phyloP scores from a whole-genome alignment of 2,797 vertebrate species.

The Carapus acus region DNA sequence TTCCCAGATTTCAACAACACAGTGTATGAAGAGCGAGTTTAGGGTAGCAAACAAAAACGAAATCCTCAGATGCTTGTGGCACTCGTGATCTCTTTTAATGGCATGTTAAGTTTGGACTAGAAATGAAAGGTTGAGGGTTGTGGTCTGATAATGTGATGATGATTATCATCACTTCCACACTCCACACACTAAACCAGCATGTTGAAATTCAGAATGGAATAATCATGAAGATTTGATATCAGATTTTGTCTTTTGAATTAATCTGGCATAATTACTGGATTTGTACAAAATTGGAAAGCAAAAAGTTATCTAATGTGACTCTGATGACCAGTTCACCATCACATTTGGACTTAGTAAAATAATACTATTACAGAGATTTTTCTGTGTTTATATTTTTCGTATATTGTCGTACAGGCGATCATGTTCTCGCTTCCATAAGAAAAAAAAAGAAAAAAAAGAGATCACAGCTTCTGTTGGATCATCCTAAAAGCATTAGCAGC shows the following conservation, averaged over 20 bases:
- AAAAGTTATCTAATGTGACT: no score
- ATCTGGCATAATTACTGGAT: no score
- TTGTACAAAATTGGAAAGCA: no score
- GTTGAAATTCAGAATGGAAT: no score
- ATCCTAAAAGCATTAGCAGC: constrained; percentile 22
- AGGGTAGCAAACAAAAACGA: constrained; percentile 28
- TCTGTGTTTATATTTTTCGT: no score
- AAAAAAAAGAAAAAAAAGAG: constrained; percentile 8
- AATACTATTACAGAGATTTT: no score
- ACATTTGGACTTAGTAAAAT: no score
- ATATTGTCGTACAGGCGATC: not conserved
- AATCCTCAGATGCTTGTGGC: not conserved
- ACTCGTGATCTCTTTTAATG: constrained; percentile 16
- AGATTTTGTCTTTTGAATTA: no score
- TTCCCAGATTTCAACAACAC: constrained; percentile 32
- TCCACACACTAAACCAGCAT: no score
- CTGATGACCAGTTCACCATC: no score
- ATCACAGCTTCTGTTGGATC: constrained; percentile 24
- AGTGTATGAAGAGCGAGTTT: constrained; percentile 15
- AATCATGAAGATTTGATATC: no score
- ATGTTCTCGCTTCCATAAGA: constrained; percentile 20
- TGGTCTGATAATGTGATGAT: constrained; percentile 4
- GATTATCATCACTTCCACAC: no score
- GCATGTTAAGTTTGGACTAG: constrained; percentile 15
- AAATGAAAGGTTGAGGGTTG: constrained; percentile 3